Evolutionary conservation across 2,113 vertebrate species (phyloP), one percentile per base, ranked within the genome.

Genomic region (Scopus umbretta): DNA sequence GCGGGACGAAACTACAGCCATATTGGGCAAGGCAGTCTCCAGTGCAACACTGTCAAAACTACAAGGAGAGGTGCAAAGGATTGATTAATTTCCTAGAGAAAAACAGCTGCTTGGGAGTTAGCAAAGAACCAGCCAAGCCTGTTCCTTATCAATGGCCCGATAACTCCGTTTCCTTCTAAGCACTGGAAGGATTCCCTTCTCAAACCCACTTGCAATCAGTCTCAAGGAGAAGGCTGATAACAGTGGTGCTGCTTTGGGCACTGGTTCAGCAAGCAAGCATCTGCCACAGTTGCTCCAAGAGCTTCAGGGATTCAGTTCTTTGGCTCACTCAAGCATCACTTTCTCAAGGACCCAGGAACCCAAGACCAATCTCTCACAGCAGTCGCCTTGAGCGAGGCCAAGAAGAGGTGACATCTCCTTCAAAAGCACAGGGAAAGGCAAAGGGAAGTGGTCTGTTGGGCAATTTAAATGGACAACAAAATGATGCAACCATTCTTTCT

Each of bases 231-330:
- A 75, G 53, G 47, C 80, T 79, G 82, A 4, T 88, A 95, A 75
- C 65, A 65, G 86, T 25, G 68, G 72, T 38, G 20, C 88, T 94
- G 82, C 86, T 93, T n/a, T 84, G 86, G 95, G 90, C 76, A 86
- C 68, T 83, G 79, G n/a, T 38, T 92, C 92, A 94, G 91, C 89
- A 94, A 91, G 85, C 67, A 74, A 66, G 78, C 62, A 86, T 74
- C 73, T 89, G 78, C 53, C 75, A 85, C 70, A 76, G 80, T 34
- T 72, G 73, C 89, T 94, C 74, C 78, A 91, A 90, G 73, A 94
- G 84, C 58, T 94, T 71, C 34, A 62, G 56, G 63, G 86, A 74
- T 78, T 59, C 59, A 45, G 73, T 50, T 88, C 74, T 87, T 80
- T 70, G 79, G 59, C 67, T 96, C 68, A 59, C 68, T 81, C 92